Evolutionary conservation across 2,797 vertebrate genomes (phyloP).

Genomic region (Poecilia velifera): DNA sequence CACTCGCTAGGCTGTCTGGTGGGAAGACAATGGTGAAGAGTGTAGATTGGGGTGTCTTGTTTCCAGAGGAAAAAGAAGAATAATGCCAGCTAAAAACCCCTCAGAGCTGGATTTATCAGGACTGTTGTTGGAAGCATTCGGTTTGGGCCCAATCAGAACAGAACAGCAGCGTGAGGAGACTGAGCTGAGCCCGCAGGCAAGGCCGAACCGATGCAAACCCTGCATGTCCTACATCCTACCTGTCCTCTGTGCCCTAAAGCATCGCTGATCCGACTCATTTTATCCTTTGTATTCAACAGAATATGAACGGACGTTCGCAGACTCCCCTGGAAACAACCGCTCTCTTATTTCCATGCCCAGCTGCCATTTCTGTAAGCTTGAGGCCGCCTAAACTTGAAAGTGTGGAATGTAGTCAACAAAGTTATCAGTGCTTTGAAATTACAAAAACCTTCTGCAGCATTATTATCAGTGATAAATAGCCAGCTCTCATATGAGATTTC

Average conservation of each 20-base stretch:
- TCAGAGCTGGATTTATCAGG: conserved; percentile 65
- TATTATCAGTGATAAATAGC: background rate
- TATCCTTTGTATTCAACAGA: conserved; percentile 38
- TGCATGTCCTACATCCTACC: conserved; percentile 64
- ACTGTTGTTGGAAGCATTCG: conserved; percentile 69
- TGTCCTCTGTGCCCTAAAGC: conserved; percentile 51
- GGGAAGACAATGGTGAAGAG: conserved; percentile 69
- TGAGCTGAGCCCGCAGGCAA: conserved; percentile 41
- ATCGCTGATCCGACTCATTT: conserved; percentile 25
- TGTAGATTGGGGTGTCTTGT: conserved; percentile 59
- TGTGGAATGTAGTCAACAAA: background rate
- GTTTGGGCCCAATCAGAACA: conserved; percentile 61
- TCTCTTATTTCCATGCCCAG: conserved; percentile 14
- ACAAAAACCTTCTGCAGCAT: background rate
- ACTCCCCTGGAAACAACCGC: conserved; percentile 13
- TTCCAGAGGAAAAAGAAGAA: conserved; percentile 60
- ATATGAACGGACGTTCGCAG: conserved; percentile 21
- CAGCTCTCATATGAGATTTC: background rate
- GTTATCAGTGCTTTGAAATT: background rate
- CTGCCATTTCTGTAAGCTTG: conserved; percentile 1
- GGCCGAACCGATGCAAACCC: conserved; percentile 38
- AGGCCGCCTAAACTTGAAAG: background rate
- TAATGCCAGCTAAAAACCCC: conserved; percentile 68
- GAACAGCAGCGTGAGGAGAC: conserved; percentile 36
- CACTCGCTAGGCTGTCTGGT: conserved; percentile 57